Conservation (phyloP, 2,888 invertebrate genomes). For the Lycia hirtaria region DNA sequence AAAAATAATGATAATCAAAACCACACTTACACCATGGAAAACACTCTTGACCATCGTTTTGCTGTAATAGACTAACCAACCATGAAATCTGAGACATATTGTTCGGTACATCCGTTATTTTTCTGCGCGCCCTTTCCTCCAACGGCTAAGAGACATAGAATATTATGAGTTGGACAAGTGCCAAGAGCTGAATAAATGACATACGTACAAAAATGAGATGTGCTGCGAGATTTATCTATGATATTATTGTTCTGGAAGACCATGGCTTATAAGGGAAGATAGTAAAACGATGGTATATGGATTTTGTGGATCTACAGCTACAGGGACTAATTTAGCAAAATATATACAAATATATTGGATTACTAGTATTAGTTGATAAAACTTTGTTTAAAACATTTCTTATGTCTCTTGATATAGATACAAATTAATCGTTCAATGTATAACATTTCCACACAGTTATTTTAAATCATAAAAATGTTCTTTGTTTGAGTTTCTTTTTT, state of each 20-base stretch:
- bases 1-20: too few relatives aligned
- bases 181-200: conserved; percentile 31
- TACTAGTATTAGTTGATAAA: too few relatives aligned
- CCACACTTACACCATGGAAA: neutral
- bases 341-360: neutral
- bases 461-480: too few relatives aligned
- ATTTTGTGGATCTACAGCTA: neutral
- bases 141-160: conserved; percentile 35
- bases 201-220: conserved; percentile 25
- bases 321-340: neutral
- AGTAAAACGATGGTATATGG: conserved; percentile 14
- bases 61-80: conserved; percentile 52
- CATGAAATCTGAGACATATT: conserved; percentile 57
- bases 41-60: conserved; percentile 39
- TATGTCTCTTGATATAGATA: too few relatives aligned
- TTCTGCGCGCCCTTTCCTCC: conserved; percentile 28
- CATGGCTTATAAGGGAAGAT: conserved; percentile 11
- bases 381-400: too few relatives aligned
- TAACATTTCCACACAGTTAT: too few relatives aligned
- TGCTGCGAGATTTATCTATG: conserved; percentile 17
- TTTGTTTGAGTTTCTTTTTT: too few relatives aligned
- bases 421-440: too few relatives aligned
- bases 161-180: conserved; percentile 36
- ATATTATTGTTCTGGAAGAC: conserved; percentile 4
- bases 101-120: conserved; percentile 33